phyloP scores from a whole-genome alignment of 2,888 invertebrate species.

The Syrista parreyssii region DNA sequence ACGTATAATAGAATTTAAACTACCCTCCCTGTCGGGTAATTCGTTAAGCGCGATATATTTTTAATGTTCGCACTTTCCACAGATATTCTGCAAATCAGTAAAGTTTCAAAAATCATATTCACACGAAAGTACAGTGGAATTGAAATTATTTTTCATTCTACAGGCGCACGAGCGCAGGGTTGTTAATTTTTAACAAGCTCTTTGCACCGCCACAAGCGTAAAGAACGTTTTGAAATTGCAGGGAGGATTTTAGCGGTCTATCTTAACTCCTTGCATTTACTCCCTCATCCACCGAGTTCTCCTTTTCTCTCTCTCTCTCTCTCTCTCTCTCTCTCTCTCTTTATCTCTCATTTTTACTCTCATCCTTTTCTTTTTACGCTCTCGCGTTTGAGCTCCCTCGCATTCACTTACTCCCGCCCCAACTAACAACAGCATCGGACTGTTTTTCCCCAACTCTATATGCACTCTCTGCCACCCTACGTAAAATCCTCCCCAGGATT shows the following conservation, averaged over 20 bases:
- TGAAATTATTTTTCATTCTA: neutral
- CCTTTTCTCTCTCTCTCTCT: constrained; percentile 16
- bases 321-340: constrained; percentile 21
- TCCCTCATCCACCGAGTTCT: constrained; percentile 14
- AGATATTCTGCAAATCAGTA: neutral
- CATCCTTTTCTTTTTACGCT: constrained; percentile 14
- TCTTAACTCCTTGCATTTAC: constrained; percentile 28
- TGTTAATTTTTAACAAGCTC: neutral
- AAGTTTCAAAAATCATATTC: neutral
- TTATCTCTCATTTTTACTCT: constrained; percentile 22
- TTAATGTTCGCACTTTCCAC: neutral
- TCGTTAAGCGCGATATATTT: neutral
- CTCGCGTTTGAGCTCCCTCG: neutral
- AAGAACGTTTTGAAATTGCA: constrained; percentile 28
- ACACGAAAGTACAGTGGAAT: neutral
- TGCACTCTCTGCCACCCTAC: constrained; percentile 43
- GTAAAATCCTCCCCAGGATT: constrained; percentile 54
- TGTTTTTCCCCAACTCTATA: constrained; percentile 12
- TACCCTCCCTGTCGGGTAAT: neutral
- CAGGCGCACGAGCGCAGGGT: neutral
- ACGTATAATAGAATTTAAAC: neutral
- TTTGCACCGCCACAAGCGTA: constrained; percentile 12
- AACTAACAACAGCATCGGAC: neutral
- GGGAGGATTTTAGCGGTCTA: constrained; percentile 8
- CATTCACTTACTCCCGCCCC: neutral